These are phyloP conservation scores for Hoplodrina ambigua DNA, from an alignment of 2,888 invertebrate species.

Conservation along the genomic window DNA sequence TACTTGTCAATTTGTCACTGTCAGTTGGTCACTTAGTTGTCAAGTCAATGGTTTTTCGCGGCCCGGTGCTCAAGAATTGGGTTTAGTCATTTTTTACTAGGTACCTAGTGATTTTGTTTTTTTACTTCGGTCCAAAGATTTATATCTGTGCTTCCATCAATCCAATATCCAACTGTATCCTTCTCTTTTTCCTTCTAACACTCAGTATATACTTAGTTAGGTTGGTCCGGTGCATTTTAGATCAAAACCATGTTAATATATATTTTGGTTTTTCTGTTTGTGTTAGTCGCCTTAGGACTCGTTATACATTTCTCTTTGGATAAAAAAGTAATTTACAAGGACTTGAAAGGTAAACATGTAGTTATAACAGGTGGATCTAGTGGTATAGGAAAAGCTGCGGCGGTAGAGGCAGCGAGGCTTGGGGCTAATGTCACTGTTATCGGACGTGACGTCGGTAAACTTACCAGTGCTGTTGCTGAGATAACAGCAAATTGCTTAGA, in stretches of 20 bases:
- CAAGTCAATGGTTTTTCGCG: too few relatives aligned
- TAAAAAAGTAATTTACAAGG: conserved; percentile 75
- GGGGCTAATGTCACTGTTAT: conserved; percentile 98
- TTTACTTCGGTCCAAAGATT: too few relatives aligned
- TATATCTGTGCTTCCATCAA: too few relatives aligned
- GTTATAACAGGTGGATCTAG: conserved; percentile 98
- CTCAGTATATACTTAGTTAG: too few relatives aligned
- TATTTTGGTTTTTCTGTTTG: conserved; percentile 56
- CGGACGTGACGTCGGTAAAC: conserved; percentile 94
- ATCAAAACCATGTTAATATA: conserved; percentile 50
- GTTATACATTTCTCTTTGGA: conserved; percentile 70
- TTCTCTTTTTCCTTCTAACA: neutral
- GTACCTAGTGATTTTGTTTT: too few relatives aligned
- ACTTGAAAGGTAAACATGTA: conserved; percentile 90
- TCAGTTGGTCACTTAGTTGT: too few relatives aligned
- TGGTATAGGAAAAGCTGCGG: conserved; percentile 97
- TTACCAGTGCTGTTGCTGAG: conserved; percentile 92
- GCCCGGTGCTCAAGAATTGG: too few relatives aligned
- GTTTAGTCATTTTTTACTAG: too few relatives aligned
- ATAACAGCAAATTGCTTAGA: conserved; percentile 76
- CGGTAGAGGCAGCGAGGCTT: conserved; percentile 93
- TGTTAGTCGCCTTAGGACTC: conserved; percentile 63
- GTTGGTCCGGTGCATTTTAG: neutral
- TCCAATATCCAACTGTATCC: neutral
- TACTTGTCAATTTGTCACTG: too few relatives aligned